Evolutionary conservation across 2,888 invertebrate species (phyloP).

Genomic region (Eupithecia subumbrata): DNA sequence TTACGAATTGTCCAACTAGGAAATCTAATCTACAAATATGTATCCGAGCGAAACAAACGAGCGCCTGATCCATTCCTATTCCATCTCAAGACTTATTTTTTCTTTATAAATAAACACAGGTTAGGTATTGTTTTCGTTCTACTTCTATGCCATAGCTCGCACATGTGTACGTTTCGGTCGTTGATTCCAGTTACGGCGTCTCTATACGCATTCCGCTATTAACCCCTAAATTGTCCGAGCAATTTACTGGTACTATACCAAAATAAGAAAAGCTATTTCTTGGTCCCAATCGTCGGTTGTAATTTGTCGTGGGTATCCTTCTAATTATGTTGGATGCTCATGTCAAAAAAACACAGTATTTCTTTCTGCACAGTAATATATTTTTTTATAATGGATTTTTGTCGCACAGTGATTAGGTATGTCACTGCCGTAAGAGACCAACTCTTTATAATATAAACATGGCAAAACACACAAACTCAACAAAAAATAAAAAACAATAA

Average conservation of each 20-base stretch:
- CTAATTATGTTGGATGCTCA: not conserved
- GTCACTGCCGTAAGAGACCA: too few relatives aligned
- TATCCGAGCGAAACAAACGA: not conserved
- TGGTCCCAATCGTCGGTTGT: not conserved
- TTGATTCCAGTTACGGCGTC: conserved; percentile 9
- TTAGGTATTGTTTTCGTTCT: not conserved
- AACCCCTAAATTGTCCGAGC: conserved; percentile 20
- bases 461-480: too few relatives aligned
- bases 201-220: conserved; percentile 18
- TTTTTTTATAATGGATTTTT: too few relatives aligned
- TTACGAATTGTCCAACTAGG: not conserved
- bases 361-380: not conserved
- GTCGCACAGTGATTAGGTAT: too few relatives aligned
- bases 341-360: not conserved
- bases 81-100: not conserved
- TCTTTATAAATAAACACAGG: not conserved
- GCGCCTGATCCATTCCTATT: not conserved
- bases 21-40: not conserved
- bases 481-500: too few relatives aligned
- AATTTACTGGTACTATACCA: conserved; percentile 4
- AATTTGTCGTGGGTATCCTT: not conserved
- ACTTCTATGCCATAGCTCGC: not conserved
- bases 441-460: too few relatives aligned
- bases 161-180: conserved; percentile 9
- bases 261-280: conserved; percentile 3